Percentiles rank a stretch among this genome's conserved stretches.
Conservation (phyloP, 2,113 vertebrate genomes). For the Deroptyus accipitrinus region DNA sequence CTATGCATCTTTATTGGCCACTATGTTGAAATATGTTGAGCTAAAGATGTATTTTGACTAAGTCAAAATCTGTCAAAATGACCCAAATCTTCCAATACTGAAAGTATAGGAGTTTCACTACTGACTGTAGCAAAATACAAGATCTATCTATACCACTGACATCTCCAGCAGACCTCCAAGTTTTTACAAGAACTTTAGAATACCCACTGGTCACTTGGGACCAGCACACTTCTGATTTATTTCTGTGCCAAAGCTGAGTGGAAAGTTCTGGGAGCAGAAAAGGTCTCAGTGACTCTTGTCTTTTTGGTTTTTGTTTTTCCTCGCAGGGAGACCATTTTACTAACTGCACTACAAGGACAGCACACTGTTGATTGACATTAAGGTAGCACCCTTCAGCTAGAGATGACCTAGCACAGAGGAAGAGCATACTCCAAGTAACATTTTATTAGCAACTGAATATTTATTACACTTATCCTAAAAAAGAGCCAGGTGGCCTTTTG, state of each 20-base stretch:
- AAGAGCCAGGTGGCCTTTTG: neutral
- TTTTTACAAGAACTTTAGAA: neutral
- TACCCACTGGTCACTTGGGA: neutral
- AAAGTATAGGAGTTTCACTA: neutral
- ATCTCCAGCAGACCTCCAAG: neutral
- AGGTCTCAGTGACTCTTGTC: neutral
- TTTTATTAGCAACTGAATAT: neutral
- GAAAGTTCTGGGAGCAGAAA: neutral
- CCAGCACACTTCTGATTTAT: neutral
- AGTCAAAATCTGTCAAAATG: neutral
- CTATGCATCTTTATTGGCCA: neutral
- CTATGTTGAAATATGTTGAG: neutral
- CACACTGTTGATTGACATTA: neutral
- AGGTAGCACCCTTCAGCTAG: neutral
- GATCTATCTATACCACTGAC: neutral
- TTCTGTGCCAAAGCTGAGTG: neutral
- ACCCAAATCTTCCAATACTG: neutral
- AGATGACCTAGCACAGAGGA: neutral
- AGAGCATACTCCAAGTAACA: neutral
- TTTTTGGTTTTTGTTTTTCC: neutral
- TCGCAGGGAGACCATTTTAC: neutral
- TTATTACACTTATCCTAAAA: neutral
- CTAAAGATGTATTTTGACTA: neutral
- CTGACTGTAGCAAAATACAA: neutral
- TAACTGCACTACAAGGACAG: rapidly evolving